Evolutionary conservation across 1,140 invertebrate genomes (phyloP).

Genomic region (Calephelis virginiensis): DNA sequence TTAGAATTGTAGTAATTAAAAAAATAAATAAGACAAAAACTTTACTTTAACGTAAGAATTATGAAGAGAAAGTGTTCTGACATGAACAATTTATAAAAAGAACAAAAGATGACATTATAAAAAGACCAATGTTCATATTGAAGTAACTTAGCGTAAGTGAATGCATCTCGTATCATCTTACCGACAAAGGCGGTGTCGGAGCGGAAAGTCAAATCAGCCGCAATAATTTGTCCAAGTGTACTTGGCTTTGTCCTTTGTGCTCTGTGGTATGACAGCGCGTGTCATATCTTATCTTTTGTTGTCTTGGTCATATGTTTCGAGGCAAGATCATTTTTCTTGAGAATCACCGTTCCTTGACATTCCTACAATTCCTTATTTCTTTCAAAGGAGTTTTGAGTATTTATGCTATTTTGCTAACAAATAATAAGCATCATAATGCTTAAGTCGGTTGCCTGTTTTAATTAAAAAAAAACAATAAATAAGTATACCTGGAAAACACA

Average conservation of each 20-base stretch:
- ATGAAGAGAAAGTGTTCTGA: too few relatives aligned
- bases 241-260: constrained; percentile 49
- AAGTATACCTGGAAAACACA: too few relatives aligned
- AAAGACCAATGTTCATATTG: not conserved
- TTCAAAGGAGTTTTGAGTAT: not conserved
- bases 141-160: not conserved
- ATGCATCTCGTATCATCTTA: constrained; percentile 21
- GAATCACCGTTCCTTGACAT: constrained; percentile 22
- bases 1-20: too few relatives aligned
- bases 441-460: not conserved
- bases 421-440: not conserved
- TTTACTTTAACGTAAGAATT: too few relatives aligned
- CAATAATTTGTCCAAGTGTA: constrained; percentile 51
- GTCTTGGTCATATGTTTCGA: constrained; percentile 26
- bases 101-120: not conserved
- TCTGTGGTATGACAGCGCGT: constrained; percentile 34
- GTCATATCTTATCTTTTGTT: constrained; percentile 34
- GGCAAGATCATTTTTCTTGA: constrained; percentile 30
- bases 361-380: not conserved
- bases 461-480: too few relatives aligned
- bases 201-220: constrained; percentile 61
- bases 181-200: constrained; percentile 60
- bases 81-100: too few relatives aligned
- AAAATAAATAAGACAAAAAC: too few relatives aligned
- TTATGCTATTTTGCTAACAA: not conserved